Base-by-base conservation (phyloP, 2,797 vertebrate genomes). In the Eidolon dupreanum region DNA sequence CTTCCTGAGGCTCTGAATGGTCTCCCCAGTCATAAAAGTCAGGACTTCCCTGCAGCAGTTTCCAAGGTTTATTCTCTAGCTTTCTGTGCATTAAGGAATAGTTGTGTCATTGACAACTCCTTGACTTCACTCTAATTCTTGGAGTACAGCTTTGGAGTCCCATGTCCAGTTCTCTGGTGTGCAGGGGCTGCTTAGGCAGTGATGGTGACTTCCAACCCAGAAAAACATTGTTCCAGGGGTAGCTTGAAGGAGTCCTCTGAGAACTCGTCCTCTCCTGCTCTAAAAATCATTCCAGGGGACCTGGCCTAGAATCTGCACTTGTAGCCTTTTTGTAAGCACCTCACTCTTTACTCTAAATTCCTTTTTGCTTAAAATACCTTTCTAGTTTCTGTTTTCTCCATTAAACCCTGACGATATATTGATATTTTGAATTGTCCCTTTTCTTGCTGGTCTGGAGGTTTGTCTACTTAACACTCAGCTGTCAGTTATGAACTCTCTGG, bases 391-490 rank as follows among this genome's bases (percentile, higher is more conserved):
- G 57, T 28, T 57, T 70, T 15, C 46, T 33, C 7, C 33, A 75
- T 49, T 73, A 33, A 77, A 70, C 6, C 9, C 16, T 36, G 71
- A 15, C 13, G 26, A 51, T 33, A 78, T 81, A 41, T 36, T 88
- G 57, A 57, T 75, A 53, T 61, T 95, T 78, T 90, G 28, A 94
- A 70, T 88, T n/a, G 17, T 46, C 59, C 31, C 43, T 82, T 93
- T 91, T 68, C 53, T 88, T 74, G 19, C 53, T 90, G 8, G 31
- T 78, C 63, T 86, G 24, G 20, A 89, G 36, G 20, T 49, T 55
- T 84, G 92, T 41, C 55, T 7, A 43, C 13, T 53, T 89, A 49
- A 49, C 49, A 17, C n/a, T 57, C 8, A 20, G 31, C 57, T 91
- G 46, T 66, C 51, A 41, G 55, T 71, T 65, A 41, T 31, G 49